These are phyloP conservation scores for Toxotes lorentzi DNA, from an alignment of 2,797 vertebrate genomes.

Conservation along the genomic window DNA sequence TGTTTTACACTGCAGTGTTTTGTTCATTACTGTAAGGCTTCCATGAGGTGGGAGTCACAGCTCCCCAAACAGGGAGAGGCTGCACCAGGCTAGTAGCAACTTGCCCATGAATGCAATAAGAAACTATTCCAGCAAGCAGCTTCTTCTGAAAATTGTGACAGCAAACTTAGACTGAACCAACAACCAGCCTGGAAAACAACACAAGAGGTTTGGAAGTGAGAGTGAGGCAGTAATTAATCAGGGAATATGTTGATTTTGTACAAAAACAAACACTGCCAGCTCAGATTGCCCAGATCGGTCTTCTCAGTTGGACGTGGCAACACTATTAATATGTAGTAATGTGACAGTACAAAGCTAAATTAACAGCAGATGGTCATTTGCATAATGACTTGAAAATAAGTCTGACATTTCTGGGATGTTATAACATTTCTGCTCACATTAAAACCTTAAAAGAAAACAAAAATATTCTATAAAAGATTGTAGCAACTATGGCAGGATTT, in stretches of 20 bases:
- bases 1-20: conserved; percentile 7
- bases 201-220: neutral
- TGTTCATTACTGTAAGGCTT: conserved; percentile 15
- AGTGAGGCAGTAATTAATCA: conserved; percentile 23
- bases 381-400: conserved; percentile 9
- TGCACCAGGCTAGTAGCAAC: conserved; percentile 62
- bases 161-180: neutral
- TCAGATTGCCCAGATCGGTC: conserved; percentile 30
- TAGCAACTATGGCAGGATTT: neutral
- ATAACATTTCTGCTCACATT: neutral
- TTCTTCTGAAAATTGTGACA: conserved; percentile 15
- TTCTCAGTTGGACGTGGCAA: conserved; percentile 22
- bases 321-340: conserved; percentile 19
- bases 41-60: conserved; percentile 43
- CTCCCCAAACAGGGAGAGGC: conserved; percentile 57
- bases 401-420: conserved; percentile 16
- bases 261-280: conserved; percentile 49
- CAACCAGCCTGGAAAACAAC: neutral
- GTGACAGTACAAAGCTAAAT: conserved; percentile 16
- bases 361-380: neutral
- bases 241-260: conserved; percentile 41
- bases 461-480: neutral
- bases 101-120: conserved; percentile 59
- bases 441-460: neutral
- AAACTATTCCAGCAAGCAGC: conserved; percentile 34